Evolutionary conservation across 2,113 vertebrate species (phyloP), one percentile per base, ranked within the genome.

Genomic region (Gopherus flavomarginatus): DNA sequence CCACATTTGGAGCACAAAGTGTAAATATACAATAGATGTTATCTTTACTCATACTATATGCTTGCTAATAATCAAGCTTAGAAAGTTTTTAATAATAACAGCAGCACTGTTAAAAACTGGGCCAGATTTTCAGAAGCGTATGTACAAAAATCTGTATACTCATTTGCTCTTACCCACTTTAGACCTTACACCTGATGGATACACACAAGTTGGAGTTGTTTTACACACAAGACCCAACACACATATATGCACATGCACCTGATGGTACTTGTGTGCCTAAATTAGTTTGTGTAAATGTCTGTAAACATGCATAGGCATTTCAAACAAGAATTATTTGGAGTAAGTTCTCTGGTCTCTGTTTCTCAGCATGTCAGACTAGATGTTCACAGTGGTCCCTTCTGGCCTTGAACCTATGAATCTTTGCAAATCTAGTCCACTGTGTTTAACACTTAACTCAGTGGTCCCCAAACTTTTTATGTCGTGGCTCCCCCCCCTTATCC

Each of bases 11-110:
- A 83, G 29, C 10, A 3, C 44, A 78, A 94, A 86, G 10, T 10
- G n/a, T 78, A 92, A 54, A 29, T 42, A 78, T 47, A 92, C 96
- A 90, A 94, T 19, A 95, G 95, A 83, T 96, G 93, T 97, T 90
- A 85, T 84, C 92, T 90, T 89, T 86, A 65, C 78, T 52, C 75
- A 47, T 53, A 11, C 8, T 11, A 8, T 4, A 6, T 29, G 1
- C 3, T 53, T 21, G 44, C 92, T 24, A 85, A 75, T 65, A 65
- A 31, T 62, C 4, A n/a, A 24, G 26, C 14, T 86, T 19, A 72
- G 62, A 38, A 19, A 11, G 17, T 69, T 35, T 44, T 49, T 77
- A 47, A 47, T 85, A 77, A 56, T 26, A 62, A 81, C 88, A 91
- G 50, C 1, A 86, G 8, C 3, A 78, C 3, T 81, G 24, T 84